Conservation (phyloP, 1,140 invertebrate species). For the Ectropis grisescens region DNA sequence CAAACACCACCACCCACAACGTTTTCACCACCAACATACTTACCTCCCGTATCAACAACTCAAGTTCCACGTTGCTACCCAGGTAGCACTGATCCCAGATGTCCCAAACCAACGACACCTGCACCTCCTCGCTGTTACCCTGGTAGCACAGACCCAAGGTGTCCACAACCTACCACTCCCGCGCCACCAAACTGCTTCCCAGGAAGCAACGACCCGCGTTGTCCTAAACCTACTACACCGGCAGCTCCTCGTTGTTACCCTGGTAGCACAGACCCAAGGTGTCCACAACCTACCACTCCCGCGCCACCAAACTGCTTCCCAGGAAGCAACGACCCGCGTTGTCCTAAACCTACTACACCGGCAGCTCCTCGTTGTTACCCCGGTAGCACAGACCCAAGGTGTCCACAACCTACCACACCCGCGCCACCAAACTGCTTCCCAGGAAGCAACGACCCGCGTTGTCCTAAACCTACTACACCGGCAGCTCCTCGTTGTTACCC, state of each 20-base stretch:
- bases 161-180: constrained; percentile 37
- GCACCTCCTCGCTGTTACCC: constrained; percentile 37
- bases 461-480: constrained; percentile 24
- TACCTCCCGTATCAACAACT: constrained; percentile 11
- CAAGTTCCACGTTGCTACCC: constrained; percentile 27
- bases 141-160: constrained; percentile 45
- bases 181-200: constrained; percentile 29
- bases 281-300: constrained; percentile 32
- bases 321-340: constrained; percentile 40
- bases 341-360: constrained; percentile 37
- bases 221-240: constrained; percentile 26
- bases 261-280: constrained; percentile 53
- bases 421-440: constrained; percentile 22
- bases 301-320: constrained; percentile 35
- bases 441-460: constrained; percentile 24
- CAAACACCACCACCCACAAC: constrained; percentile 22
- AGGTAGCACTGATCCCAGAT: constrained; percentile 24
- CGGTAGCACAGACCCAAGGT: constrained; percentile 56
- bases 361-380: constrained; percentile 39
- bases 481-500: constrained; percentile 28
- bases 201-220: constrained; percentile 30
- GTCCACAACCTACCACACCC: constrained; percentile 35
- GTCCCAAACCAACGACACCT: constrained; percentile 16
- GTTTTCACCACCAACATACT: constrained; percentile 11
- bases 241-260: constrained; percentile 21